Evolutionary conservation across 2,888 invertebrate species (phyloP).

Genomic region (Meta bourneti): DNA sequence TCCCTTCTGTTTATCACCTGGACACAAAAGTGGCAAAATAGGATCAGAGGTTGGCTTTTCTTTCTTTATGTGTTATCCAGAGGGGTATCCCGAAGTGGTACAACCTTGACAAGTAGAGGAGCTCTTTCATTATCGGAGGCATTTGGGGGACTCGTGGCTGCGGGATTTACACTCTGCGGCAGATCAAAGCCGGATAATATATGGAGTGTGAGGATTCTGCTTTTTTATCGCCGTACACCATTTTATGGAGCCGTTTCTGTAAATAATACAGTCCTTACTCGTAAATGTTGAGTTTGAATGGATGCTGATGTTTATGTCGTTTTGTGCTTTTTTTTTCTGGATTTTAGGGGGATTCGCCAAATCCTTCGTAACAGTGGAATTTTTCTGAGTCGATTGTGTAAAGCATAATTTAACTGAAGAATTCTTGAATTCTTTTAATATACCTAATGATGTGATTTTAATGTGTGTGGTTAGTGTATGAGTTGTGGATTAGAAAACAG

Average conservation of each 20-base stretch:
- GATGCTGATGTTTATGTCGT: constrained; percentile 38
- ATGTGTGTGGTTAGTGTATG: too few relatives aligned
- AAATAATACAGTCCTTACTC: constrained; percentile 43
- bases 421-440: too few relatives aligned
- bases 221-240: constrained; percentile 12
- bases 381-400: too few relatives aligned
- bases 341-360: background rate
- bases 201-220: constrained; percentile 48
- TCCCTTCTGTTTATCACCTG: constrained; percentile 67
- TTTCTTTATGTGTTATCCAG: constrained; percentile 27
- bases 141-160: constrained; percentile 19
- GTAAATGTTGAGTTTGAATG: constrained; percentile 33
- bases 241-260: constrained; percentile 49
- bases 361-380: background rate
- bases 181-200: constrained; percentile 46
- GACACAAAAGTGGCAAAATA: constrained; percentile 69
- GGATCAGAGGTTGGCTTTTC: constrained; percentile 53
- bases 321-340: background rate
- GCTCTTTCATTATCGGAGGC: constrained; percentile 42
- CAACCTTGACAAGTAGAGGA: constrained; percentile 31
- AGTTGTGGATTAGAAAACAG: too few relatives aligned
- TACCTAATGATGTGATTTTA: too few relatives aligned
- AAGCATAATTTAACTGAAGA: too few relatives aligned
- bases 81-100: background rate
- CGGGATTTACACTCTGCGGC: constrained; percentile 31